These are phyloP conservation scores for Neomorphus geoffroyi DNA, from an alignment of 2,797 vertebrate species.

Conservation along the genomic window DNA sequence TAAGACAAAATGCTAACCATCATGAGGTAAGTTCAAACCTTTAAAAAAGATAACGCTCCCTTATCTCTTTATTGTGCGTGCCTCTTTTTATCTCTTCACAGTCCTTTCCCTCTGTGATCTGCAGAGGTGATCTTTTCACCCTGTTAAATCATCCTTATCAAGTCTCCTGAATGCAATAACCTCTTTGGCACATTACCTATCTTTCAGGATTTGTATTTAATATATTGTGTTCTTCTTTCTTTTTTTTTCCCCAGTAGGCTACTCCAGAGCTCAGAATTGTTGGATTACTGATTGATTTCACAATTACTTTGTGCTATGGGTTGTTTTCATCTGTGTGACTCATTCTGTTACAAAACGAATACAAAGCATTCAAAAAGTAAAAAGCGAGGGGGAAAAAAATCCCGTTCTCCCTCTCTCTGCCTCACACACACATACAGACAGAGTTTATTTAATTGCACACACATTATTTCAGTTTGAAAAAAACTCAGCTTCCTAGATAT, in stretches of 20 bases:
- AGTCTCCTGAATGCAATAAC: conserved; percentile 41
- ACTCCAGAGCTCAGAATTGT: neutral
- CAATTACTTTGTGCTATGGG: neutral
- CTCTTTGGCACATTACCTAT: conserved; percentile 47
- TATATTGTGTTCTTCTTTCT: conserved; percentile 3
- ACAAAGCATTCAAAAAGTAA: neutral
- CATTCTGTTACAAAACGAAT: neutral
- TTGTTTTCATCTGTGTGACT: neutral
- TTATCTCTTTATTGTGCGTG: conserved; percentile 10
- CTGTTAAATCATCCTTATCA: conserved; percentile 56
- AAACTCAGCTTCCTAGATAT: neutral
- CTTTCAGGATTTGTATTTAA: conserved; percentile 59
- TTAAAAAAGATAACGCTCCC: conserved; percentile 3
- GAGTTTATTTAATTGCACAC: neutral
- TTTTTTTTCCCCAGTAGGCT: neutral
- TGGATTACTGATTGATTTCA: conserved; percentile 48
- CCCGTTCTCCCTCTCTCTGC: neutral
- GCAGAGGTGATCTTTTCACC: conserved; percentile 50
- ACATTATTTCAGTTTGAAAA: neutral
- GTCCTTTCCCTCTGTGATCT: conserved; percentile 14
- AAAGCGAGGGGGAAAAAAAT: neutral
- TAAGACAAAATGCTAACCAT: conserved; percentile 7
- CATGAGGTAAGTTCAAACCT: neutral
- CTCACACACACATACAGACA: neutral
- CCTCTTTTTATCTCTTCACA: conserved; percentile 10